Conservation (phyloP, 37 sponge, comb jelly and placozoan genomes). For the Agelas oroides region DNA sequence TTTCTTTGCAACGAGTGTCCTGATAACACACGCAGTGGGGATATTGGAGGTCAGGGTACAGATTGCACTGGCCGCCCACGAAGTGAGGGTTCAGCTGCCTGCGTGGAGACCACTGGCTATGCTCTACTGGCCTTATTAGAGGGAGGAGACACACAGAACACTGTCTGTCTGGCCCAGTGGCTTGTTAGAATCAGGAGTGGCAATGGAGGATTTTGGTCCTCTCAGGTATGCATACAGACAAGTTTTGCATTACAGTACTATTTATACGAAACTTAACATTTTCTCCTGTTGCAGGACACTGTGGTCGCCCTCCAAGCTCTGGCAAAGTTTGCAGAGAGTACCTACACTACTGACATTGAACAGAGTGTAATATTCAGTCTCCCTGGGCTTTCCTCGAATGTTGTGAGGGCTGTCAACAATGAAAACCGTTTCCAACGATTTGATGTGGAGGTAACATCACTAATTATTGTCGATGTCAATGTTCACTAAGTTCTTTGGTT, state of each 20-base stretch:
- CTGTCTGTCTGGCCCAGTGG: conserved; percentile 68
- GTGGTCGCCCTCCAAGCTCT: conserved; percentile 51
- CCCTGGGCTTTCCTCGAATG: not conserved
- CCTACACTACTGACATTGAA: conserved; percentile 36
- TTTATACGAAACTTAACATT: too few species aligned
- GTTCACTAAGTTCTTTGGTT: too few species aligned
- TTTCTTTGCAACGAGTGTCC: conserved; percentile 61
- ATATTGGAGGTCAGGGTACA: not conserved
- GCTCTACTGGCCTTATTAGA: conserved; percentile 57
- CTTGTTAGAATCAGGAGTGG: conserved; percentile 48
- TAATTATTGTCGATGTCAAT: too few species aligned
- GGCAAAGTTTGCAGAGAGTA: conserved; percentile 19
- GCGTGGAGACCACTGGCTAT: conserved; percentile 73
- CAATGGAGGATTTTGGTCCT: conserved; percentile 48
- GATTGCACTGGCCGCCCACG: conserved; percentile 24
- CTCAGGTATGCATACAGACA: conserved; percentile 41
- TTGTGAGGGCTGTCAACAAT: not conserved
- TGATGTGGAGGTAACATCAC: conserved; percentile 21
- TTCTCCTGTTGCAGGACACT: conserved; percentile 38
- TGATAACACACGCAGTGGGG: not conserved
- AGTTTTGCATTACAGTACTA: too few species aligned
- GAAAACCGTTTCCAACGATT: conserved; percentile 35
- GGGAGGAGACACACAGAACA: conserved; percentile 6
- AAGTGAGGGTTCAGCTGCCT: conserved; percentile 47
- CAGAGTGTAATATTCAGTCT: conserved; percentile 16